Evolutionary conservation across 2,797 vertebrate species (phyloP).

Genomic region (Lepidocolaptes lacrymiger): DNA sequence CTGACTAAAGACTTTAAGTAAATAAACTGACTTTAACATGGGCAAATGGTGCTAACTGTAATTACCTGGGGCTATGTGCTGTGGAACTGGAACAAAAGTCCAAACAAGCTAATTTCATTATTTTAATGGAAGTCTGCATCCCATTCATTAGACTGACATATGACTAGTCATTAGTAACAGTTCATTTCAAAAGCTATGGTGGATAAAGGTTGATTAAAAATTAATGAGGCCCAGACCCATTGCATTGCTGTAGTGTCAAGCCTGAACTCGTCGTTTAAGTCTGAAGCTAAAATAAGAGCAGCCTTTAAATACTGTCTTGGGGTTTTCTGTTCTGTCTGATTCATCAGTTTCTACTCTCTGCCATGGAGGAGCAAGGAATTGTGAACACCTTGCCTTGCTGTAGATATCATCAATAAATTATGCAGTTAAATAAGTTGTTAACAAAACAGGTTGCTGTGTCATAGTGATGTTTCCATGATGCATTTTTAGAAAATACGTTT

Average conservation of each 20-base stretch:
- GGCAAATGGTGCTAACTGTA: slow-evolving; percentile 48
- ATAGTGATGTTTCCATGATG: background rate
- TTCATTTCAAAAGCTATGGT: slow-evolving; percentile 75
- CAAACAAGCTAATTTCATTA: slow-evolving; percentile 78
- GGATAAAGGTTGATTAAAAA: slow-evolving; percentile 78
- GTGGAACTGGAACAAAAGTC: slow-evolving; percentile 66
- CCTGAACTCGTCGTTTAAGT: background rate
- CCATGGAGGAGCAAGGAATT: background rate
- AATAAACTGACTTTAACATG: slow-evolving; percentile 69
- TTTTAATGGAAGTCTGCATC: slow-evolving; percentile 75
- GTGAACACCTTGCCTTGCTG: background rate
- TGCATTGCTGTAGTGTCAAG: background rate
- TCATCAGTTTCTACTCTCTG: background rate
- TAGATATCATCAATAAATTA: background rate
- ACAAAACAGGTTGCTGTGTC: background rate
- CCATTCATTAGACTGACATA: slow-evolving; percentile 79
- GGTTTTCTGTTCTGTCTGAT: background rate
- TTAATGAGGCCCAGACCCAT: slow-evolving; percentile 65
- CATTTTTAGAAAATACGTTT: background rate
- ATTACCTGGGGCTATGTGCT: slow-evolving; percentile 69
- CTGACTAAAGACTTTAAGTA: slow-evolving; percentile 68
- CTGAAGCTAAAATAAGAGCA: slow-evolving; percentile 4
- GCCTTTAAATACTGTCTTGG: background rate
- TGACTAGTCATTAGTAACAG: slow-evolving; percentile 78
- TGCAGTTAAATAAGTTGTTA: background rate